Evolutionary conservation across 2,797 vertebrate species (phyloP).

Genomic region (Fringilla coelebs): DNA sequence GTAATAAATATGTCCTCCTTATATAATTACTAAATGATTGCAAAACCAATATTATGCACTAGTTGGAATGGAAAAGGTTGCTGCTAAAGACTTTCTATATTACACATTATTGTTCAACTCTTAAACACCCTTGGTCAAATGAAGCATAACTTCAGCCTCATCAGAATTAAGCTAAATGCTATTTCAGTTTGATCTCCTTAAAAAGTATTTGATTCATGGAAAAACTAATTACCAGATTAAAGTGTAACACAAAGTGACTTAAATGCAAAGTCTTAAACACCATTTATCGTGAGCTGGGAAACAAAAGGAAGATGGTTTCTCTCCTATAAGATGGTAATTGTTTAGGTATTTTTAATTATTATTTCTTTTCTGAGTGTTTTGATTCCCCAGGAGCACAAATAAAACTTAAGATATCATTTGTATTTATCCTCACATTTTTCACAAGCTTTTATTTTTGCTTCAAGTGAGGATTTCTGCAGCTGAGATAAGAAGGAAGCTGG

Average conservation of each 20-base stretch:
- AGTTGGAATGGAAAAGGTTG: constrained; percentile 75
- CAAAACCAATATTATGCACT: constrained; percentile 85
- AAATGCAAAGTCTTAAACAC: not conserved
- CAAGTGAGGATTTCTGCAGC: not conserved
- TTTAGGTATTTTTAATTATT: not conserved
- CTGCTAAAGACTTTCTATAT: constrained; percentile 74
- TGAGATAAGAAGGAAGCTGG: not conserved
- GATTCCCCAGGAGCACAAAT: not conserved
- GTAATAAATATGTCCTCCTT: constrained; percentile 93
- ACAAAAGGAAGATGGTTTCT: not conserved
- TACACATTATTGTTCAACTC: constrained; percentile 72
- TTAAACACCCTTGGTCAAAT: constrained; percentile 74
- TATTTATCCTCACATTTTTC: not conserved
- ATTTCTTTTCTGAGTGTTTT: not conserved
- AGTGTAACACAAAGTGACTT: constrained; percentile 32
- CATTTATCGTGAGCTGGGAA: not conserved
- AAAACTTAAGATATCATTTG: not conserved
- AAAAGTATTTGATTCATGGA: constrained; percentile 61
- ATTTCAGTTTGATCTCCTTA: constrained; percentile 56
- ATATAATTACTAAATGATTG: constrained; percentile 94
- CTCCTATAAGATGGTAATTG: not conserved
- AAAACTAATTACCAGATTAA: constrained; percentile 65
- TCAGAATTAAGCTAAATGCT: constrained; percentile 68
- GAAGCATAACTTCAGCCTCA: constrained; percentile 68
- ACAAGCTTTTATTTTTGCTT: not conserved